Conservation (phyloP, 2,888 invertebrate genomes). For the Drosophila kanekoi region DNA sequence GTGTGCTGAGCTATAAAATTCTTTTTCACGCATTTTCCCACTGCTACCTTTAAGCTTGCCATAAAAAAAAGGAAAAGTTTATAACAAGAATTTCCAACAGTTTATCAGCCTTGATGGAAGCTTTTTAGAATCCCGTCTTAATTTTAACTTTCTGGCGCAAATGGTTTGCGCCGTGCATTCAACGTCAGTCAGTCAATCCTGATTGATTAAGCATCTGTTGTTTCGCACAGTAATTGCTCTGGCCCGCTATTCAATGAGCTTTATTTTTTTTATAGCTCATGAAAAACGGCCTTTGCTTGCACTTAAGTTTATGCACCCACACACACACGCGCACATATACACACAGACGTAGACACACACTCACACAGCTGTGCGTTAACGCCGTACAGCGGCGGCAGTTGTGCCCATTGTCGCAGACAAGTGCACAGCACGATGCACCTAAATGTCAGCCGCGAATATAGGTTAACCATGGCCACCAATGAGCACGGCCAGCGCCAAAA, state of each 20-base stretch:
- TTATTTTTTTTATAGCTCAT: slow-evolving; percentile 22
- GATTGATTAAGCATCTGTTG: slow-evolving; percentile 4
- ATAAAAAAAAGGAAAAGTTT: no score
- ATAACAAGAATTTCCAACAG: no score
- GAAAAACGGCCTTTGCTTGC: slow-evolving; percentile 24
- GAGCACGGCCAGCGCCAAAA: slow-evolving; percentile 28
- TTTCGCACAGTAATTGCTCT: slow-evolving; percentile 13
- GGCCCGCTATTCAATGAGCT: slow-evolving; percentile 18
- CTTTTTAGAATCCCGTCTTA: no score
- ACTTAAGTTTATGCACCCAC: neutral
- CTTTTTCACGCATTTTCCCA: no score
- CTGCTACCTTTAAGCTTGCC: no score
- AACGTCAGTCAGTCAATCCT: neutral
- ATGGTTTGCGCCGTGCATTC: neutral
- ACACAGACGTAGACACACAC: neutral
- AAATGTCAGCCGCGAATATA: slow-evolving; percentile 60
- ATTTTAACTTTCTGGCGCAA: neutral
- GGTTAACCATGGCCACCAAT: slow-evolving; percentile 50
- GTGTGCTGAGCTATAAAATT: no score
- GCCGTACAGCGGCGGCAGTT: slow-evolving; percentile 35
- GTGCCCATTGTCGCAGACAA: slow-evolving; percentile 41
- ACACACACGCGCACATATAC: no score
- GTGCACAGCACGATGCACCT: slow-evolving; percentile 39
- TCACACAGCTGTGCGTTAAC: slow-evolving; percentile 12
- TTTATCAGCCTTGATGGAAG: no score